Evolutionary conservation across 2,113 vertebrate genomes (phyloP).

Genomic region (Zosterops pallidus): DNA sequence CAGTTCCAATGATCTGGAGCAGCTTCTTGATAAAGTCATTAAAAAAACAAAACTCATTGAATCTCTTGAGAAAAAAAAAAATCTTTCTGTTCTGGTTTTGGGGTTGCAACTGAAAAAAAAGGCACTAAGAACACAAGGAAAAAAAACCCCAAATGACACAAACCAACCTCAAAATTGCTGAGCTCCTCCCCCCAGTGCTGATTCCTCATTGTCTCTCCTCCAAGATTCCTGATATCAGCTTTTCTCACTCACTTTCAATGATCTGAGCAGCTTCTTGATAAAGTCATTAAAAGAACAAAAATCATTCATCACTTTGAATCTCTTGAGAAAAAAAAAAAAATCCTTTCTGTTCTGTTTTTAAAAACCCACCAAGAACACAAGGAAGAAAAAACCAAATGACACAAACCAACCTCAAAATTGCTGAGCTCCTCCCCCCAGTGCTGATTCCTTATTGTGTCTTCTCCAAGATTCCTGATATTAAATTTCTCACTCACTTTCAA

Average conservation of each 20-base stretch:
- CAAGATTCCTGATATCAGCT: fast-evolving
- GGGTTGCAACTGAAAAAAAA: not conserved
- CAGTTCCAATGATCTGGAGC: not conserved
- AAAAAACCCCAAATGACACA: fast-evolving
- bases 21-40: not conserved
- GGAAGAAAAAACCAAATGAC: fast-evolving
- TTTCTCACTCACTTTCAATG: fast-evolving
- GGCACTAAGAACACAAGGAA: not conserved
- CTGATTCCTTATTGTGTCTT: no score
- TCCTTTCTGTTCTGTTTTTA: not conserved
- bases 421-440: no score
- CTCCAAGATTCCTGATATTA: no score
- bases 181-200: no score
- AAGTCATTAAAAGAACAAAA: not conserved
- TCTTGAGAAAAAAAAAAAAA: not conserved
- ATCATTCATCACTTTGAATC: not conserved
- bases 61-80: not conserved
- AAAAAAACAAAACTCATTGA: not conserved
- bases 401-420: not conserved
- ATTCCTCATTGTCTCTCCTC: not conserved
- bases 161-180: not conserved
- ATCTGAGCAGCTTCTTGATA: not conserved
- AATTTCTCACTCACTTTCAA: no score
- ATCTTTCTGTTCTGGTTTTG: not conserved
- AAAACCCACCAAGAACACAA: not conserved